phyloP scores from a whole-genome alignment of 2,113 vertebrate genomes.

The Axis porcinus region DNA sequence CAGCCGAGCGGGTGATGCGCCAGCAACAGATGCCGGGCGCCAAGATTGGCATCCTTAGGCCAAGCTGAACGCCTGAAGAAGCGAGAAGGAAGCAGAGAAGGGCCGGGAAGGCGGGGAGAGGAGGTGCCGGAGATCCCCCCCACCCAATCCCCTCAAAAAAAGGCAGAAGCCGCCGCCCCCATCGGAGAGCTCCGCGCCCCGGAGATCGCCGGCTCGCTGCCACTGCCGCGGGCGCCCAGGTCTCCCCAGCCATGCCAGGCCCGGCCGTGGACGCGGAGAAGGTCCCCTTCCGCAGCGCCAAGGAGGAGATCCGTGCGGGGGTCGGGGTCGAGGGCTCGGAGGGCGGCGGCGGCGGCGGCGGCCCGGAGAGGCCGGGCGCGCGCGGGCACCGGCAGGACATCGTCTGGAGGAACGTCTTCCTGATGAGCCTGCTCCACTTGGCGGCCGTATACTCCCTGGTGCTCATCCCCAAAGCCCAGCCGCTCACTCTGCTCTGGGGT shows the following conservation, averaged over 20 bases:
- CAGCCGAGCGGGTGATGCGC: not conserved
- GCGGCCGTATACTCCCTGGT: conserved; percentile 80
- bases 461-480: conserved; percentile 80
- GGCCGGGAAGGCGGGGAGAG: not conserved
- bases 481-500: conserved; percentile 85
- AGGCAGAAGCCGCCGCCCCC: not conserved
- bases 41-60: not conserved
- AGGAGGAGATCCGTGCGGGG: not conserved
- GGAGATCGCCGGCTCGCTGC: not conserved
- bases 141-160: not conserved
- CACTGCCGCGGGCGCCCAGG: not conserved
- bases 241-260: conserved; percentile 32
- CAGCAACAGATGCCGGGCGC: conserved; percentile 64
- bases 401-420: conserved; percentile 84
- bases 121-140: not conserved
- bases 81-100: not conserved
- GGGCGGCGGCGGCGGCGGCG: not conserved
- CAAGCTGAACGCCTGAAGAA: not conserved
- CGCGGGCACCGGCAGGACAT: conserved; percentile 58
- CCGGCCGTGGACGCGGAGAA: not conserved
- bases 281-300: not conserved
- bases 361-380: not conserved
- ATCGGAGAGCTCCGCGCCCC: not conserved
- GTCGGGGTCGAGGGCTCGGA: not conserved
- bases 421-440: conserved; percentile 82